Evolutionary conservation across 2,797 vertebrate genomes (phyloP).

Genomic region (Chromis chromis): DNA sequence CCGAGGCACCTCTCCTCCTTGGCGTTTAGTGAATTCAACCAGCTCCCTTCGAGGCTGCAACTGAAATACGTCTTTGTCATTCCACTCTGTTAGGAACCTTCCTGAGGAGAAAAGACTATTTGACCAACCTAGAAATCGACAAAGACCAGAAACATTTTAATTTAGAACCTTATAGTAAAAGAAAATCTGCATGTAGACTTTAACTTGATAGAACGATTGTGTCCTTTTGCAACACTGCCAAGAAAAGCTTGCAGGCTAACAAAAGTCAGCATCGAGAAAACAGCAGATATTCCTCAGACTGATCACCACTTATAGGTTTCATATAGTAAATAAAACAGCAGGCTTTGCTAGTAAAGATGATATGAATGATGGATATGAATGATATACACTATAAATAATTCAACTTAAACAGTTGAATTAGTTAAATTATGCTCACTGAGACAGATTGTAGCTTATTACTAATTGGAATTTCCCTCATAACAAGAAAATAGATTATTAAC

Average conservation of each 20-base stretch:
- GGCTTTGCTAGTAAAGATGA: not conserved
- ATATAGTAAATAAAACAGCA: not conserved
- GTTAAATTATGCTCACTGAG: constrained; percentile 38
- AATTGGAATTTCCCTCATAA: constrained; percentile 30
- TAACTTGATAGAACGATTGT: not conserved
- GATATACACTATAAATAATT: constrained; percentile 27
- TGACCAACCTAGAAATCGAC: too few relatives aligned
- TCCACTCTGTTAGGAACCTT: too few relatives aligned
- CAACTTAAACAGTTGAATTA: constrained; percentile 29
- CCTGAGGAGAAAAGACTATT: too few relatives aligned
- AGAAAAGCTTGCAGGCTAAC: too few relatives aligned
- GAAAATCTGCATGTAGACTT: not conserved
- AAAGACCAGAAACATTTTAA: too few relatives aligned
- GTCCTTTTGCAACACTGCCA: not conserved
- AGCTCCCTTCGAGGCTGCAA: too few relatives aligned
- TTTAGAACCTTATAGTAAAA: too few relatives aligned
- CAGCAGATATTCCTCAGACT: constrained; percentile 15
- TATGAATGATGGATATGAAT: too few relatives aligned
- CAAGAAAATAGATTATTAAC: constrained; percentile 41
- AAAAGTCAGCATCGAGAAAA: not conserved
- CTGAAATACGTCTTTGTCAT: too few relatives aligned
- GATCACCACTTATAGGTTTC: constrained; percentile 5
- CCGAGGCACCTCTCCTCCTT: too few relatives aligned
- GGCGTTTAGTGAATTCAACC: too few relatives aligned
- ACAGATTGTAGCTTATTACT: constrained; percentile 24